Conservation (phyloP, 2,113 vertebrate species). For the Laterallus jamaicensis region DNA sequence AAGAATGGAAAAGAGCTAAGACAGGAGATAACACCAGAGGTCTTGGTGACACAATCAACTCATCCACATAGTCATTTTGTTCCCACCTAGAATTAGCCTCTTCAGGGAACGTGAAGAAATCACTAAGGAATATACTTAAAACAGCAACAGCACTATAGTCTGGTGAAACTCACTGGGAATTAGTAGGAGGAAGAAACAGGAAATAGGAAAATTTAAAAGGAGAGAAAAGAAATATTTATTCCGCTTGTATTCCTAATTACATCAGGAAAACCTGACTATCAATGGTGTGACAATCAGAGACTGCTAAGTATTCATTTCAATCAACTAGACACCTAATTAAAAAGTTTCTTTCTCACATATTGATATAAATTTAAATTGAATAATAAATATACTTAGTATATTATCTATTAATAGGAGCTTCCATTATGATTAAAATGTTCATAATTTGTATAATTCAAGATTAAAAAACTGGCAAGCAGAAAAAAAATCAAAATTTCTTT, state of each 20-base stretch:
- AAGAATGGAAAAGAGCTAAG: not conserved
- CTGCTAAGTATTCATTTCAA: not conserved
- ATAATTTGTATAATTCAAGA: not conserved
- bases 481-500: not conserved
- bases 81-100: not conserved
- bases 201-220: too few species aligned
- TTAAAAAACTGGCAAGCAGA: not conserved
- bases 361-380: not conserved
- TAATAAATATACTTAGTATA: not conserved
- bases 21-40: not conserved
- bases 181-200: not conserved
- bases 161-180: not conserved
- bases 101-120: not conserved
- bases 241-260: not conserved
- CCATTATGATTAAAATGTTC: not conserved
- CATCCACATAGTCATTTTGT: accelerated
- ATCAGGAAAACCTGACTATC: not conserved
- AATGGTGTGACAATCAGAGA: not conserved
- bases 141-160: not conserved
- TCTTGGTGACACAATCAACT: not conserved
- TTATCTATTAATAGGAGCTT: not conserved
- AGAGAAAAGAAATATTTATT: not conserved
- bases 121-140: not conserved
- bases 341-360: not conserved
- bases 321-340: not conserved